phyloP scores from a whole-genome alignment of 92 coral and sea anemone genomes.

The Parazoanthus atlanticus region DNA sequence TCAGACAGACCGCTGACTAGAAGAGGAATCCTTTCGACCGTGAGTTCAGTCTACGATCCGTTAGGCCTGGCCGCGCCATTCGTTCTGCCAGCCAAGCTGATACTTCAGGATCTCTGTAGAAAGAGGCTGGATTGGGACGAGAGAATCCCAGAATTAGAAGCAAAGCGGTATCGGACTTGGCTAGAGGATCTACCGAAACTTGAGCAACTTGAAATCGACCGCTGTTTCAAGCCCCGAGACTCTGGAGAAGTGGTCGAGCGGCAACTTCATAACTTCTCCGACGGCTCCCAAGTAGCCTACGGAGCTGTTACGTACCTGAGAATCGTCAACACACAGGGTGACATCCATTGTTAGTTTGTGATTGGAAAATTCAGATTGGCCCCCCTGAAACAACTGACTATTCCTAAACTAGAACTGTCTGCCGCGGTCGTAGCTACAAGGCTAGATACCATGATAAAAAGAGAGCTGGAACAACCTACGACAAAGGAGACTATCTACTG shows the following conservation, averaged over 20 bases:
- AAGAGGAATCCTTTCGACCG: constrained; percentile 43
- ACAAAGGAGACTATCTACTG: constrained; percentile 30
- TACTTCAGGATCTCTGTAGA: constrained; percentile 48
- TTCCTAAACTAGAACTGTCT: constrained; percentile 45
- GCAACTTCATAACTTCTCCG: constrained; percentile 47
- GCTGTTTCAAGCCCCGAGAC: constrained; percentile 30
- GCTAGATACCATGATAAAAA: constrained; percentile 7
- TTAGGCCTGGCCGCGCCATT: constrained; percentile 49
- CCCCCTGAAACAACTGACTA: constrained; percentile 34
- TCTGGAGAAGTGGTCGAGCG: constrained; percentile 20
- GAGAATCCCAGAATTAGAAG: constrained; percentile 4
- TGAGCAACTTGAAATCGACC: constrained; percentile 19
- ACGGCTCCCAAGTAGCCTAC: constrained; percentile 39
- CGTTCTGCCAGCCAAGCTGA: constrained; percentile 20
- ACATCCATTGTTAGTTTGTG: constrained; percentile 44
- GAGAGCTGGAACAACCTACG: constrained; percentile 28
- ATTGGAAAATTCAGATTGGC: constrained; percentile 41
- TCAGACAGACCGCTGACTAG: constrained; percentile 46
- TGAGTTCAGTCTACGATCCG: constrained; percentile 48
- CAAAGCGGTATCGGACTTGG: constrained; percentile 24
- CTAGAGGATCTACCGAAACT: constrained; percentile 23
- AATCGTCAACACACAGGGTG: constrained; percentile 29
- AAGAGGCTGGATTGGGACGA: constrained; percentile 31
- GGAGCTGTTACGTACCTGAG: constrained; percentile 49
- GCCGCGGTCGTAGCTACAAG: constrained; percentile 46